phyloP scores from a whole-genome alignment of 2,797 vertebrate genomes.

The Takifugu ocellatus region DNA sequence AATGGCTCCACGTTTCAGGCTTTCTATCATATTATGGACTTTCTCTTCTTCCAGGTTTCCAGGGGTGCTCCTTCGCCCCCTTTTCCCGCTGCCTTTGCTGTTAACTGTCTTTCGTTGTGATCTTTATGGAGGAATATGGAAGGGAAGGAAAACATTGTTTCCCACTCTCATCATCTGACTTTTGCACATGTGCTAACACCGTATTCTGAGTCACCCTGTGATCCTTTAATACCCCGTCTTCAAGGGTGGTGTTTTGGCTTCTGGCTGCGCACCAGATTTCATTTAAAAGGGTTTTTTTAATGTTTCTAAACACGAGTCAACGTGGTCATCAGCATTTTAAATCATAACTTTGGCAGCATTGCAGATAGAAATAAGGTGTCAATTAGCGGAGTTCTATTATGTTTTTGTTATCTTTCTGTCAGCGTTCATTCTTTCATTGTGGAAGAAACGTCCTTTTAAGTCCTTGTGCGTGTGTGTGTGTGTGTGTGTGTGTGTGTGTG shows the following conservation, averaged over 20 bases:
- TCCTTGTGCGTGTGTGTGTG: too few species aligned
- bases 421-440: constrained; percentile 42
- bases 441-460: constrained; percentile 1
- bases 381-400: constrained; percentile 7
- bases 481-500: too few species aligned
- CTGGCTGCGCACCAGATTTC: constrained; percentile 1
- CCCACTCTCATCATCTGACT: not conserved
- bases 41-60: too few species aligned
- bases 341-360: constrained; percentile 1
- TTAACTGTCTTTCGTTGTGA: too few species aligned
- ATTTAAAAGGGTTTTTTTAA: not conserved
- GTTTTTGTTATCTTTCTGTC: constrained; percentile 1
- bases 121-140: too few species aligned
- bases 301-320: not conserved
- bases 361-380: constrained; percentile 5
- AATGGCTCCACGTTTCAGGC: too few species aligned
- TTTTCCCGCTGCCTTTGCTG: too few species aligned
- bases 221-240: constrained; percentile 1
- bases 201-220: constrained; percentile 4
- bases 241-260: not conserved
- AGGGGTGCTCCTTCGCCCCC: too few species aligned
- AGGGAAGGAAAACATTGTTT: not conserved
- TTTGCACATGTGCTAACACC: not conserved
- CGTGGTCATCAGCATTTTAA: constrained; percentile 14
- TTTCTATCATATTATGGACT: too few species aligned